These are phyloP conservation scores for Sporophila hypoxantha DNA, from an alignment of 2,113 vertebrate genomes.

Conservation along the genomic window DNA sequence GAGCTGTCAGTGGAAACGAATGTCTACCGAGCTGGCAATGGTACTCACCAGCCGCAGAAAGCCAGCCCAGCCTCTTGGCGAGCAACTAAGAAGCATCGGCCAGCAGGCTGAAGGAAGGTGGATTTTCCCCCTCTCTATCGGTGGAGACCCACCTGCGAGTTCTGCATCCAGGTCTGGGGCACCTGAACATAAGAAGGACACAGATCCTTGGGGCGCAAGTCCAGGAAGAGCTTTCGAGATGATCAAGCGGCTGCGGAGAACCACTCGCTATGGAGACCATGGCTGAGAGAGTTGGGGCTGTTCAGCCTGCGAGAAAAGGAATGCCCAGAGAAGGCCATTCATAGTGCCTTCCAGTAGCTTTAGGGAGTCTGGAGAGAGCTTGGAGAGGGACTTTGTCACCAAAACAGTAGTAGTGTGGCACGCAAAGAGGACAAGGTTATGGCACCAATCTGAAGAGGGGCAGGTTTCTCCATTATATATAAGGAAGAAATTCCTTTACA, in stretches of 20 bases:
- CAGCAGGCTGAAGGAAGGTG: background rate
- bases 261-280: too few species aligned
- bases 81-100: background rate
- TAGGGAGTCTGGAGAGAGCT: background rate
- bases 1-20: background rate
- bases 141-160: too few species aligned
- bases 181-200: background rate
- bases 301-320: background rate
- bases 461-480: background rate
- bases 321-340: background rate
- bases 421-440: background rate
- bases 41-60: background rate
- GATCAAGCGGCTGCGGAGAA: too few species aligned
- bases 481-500: background rate
- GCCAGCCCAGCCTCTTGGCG: too few species aligned
- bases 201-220: rapidly evolving
- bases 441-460: background rate
- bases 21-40: background rate
- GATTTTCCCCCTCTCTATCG: too few species aligned
- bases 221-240: background rate
- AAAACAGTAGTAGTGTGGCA: too few species aligned
- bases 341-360: background rate
- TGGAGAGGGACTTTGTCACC: background rate
- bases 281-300: background rate
- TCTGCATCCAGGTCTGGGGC: background rate